phyloP scores from a whole-genome alignment of 2,113 vertebrate species.

The Octodon degus region DNA sequence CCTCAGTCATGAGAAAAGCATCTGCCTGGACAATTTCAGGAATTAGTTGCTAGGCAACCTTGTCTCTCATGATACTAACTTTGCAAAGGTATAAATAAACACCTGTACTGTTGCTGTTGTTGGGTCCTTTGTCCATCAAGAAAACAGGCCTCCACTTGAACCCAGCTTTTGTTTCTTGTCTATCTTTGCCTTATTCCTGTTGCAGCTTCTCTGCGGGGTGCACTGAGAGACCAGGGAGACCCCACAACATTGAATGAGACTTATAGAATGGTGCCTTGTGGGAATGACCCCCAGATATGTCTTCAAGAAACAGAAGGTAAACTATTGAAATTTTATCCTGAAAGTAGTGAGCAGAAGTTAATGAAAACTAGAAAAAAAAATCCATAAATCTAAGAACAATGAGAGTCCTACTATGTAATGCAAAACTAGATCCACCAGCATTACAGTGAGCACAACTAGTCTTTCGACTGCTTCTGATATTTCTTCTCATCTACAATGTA shows the following conservation, averaged over 20 bases:
- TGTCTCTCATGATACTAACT: no score
- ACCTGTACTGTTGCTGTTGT: no score
- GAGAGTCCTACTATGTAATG: not conserved
- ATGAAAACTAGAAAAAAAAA: not conserved
- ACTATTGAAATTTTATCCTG: not conserved
- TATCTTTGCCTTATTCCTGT: no score
- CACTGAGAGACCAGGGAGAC: no score
- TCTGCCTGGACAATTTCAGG: no score
- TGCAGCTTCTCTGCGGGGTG: no score
- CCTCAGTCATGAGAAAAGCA: no score
- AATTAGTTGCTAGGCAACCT: no score
- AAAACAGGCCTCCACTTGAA: no score
- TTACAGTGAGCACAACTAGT: not conserved
- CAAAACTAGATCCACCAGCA: not conserved
- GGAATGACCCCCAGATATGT: not conserved
- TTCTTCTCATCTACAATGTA: not conserved
- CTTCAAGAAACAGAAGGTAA: not conserved
- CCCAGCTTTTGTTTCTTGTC: no score
- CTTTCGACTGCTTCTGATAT: not conserved
- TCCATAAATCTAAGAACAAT: not conserved
- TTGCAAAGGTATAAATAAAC: no score
- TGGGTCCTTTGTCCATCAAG: no score
- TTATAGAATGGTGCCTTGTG: not conserved
- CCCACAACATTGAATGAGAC: not conserved
- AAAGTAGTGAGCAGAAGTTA: not conserved